A percentile compares a stretch with the other conserved stretches of the same genome.
Conservation (phyloP, 2,888 invertebrate genomes). For the Lymantria monacha region DNA sequence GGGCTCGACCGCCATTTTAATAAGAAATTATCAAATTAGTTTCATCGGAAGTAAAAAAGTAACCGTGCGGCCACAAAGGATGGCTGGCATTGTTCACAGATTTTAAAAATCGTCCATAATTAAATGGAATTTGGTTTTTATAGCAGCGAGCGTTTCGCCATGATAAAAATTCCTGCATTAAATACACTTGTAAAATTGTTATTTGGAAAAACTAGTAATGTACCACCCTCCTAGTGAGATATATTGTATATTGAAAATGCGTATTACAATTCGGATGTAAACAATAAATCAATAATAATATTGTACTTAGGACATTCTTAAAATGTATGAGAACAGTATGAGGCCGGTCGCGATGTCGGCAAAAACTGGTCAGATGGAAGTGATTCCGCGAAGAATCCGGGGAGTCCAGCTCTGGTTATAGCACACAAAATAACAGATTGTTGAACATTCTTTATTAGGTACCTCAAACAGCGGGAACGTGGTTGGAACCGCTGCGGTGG, state of each 20-base stretch:
- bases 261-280: slow-evolving; percentile 27
- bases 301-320: slow-evolving; percentile 55
- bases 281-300: slow-evolving; percentile 45
- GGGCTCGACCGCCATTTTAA: slow-evolving; percentile 49
- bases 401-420: slow-evolving; percentile 40
- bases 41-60: slow-evolving; percentile 63
- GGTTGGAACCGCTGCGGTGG: slow-evolving; percentile 21
- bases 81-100: slow-evolving; percentile 80
- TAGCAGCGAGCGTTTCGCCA: slow-evolving; percentile 56
- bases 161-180: slow-evolving; percentile 73
- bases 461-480: slow-evolving; percentile 11
- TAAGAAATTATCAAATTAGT: slow-evolving; percentile 80
- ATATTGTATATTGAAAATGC: slow-evolving; percentile 54
- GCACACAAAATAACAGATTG: slow-evolving; percentile 36
- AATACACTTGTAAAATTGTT: slow-evolving; percentile 40
- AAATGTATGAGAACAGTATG: slow-evolving; percentile 53
- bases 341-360: slow-evolving; percentile 42
- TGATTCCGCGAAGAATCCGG: slow-evolving; percentile 71
- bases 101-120: slow-evolving; percentile 81
- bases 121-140: slow-evolving; percentile 79
- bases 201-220: slow-evolving; percentile 64
- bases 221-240: slow-evolving; percentile 67
- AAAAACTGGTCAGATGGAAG: slow-evolving; percentile 64
- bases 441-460: slow-evolving; percentile 27
- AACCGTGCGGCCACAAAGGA: slow-evolving; percentile 61